Percentiles rank a stretch among this genome's conserved stretches.
These are phyloP conservation scores for Chondrosia reniformis DNA, from an alignment of 37 sponge, comb jelly and placozoan genomes.

Conservation along the genomic window DNA sequence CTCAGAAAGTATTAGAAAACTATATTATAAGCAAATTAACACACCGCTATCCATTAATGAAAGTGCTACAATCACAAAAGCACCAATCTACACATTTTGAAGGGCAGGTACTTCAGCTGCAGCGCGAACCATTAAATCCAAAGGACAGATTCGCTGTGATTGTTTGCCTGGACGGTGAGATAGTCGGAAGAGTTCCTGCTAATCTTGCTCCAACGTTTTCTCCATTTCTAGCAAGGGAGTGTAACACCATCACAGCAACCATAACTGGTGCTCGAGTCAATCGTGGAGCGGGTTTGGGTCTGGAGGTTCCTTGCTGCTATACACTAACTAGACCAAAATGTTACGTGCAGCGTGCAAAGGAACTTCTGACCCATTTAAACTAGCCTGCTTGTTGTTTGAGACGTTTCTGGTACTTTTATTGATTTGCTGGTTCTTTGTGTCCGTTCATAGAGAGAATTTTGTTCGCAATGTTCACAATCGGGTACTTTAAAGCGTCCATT, in stretches of 20 bases:
- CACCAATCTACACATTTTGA: background rate
- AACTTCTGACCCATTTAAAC: slow-evolving; percentile 3
- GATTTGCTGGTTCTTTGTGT: too few species aligned
- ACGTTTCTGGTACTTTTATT: too few species aligned
- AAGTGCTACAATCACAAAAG: too few species aligned
- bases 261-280: slow-evolving; percentile 2
- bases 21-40: too few species aligned
- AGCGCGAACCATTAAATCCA: slow-evolving; percentile 7
- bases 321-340: background rate
- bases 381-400: too few species aligned
- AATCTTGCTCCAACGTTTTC: background rate
- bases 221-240: background rate
- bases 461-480: background rate
- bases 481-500: background rate
- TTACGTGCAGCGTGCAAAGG: slow-evolving; percentile 1
- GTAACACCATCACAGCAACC: slow-evolving; percentile 14
- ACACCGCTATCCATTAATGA: too few species aligned
- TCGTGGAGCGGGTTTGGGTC: slow-evolving; percentile 9
- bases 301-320: slow-evolving; percentile 1
- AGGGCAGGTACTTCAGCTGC: background rate
- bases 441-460: slow-evolving; percentile 18
- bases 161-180: slow-evolving; percentile 7
- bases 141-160: slow-evolving; percentile 1
- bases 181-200: background rate
- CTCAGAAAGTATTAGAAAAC: too few species aligned